Evolutionary conservation across 2,888 invertebrate genomes (phyloP).

Genomic region (Oxycera nigricornis): DNA sequence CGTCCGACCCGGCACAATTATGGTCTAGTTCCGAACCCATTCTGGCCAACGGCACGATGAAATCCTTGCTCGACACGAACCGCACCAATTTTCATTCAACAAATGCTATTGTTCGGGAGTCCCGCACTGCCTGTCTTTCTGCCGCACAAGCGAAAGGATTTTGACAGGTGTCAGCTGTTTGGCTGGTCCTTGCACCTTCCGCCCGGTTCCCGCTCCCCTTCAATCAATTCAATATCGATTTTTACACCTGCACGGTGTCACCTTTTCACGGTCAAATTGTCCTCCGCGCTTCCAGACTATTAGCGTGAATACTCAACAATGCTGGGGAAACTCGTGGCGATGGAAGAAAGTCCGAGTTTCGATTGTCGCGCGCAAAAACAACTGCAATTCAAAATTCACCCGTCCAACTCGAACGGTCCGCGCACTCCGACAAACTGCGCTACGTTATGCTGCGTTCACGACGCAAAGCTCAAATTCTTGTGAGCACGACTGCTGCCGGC

Average conservation of each 20-base stretch:
- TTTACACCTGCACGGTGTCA: not conserved
- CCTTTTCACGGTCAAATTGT: too few relatives aligned
- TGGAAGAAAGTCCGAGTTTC: too few relatives aligned
- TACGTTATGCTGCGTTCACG: not conserved
- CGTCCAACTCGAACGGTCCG: not conserved
- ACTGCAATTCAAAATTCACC: too few relatives aligned
- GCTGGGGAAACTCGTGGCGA: too few relatives aligned
- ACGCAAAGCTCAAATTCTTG: conserved; percentile 1
- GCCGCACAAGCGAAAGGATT: not conserved
- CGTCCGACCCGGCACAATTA: not conserved
- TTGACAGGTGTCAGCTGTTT: conserved; percentile 34
- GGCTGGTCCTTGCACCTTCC: not conserved
- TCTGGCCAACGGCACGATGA: too few relatives aligned
- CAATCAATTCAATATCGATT: not conserved
- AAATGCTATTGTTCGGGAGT: too few relatives aligned
- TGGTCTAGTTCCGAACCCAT: not conserved
- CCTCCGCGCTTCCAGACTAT: too few relatives aligned
- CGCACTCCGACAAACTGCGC: not conserved
- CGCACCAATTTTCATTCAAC: too few relatives aligned
- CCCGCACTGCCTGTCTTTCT: not conserved
- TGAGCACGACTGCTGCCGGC: conserved; percentile 11
- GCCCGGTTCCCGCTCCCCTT: not conserved
- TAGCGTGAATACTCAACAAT: too few relatives aligned
- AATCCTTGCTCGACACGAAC: too few relatives aligned
- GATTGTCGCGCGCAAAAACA: too few relatives aligned